Percentiles rank a stretch among this genome's conserved stretches.
Conservation (phyloP, 2,888 invertebrate species). For the Emmelina monodactyla region DNA sequence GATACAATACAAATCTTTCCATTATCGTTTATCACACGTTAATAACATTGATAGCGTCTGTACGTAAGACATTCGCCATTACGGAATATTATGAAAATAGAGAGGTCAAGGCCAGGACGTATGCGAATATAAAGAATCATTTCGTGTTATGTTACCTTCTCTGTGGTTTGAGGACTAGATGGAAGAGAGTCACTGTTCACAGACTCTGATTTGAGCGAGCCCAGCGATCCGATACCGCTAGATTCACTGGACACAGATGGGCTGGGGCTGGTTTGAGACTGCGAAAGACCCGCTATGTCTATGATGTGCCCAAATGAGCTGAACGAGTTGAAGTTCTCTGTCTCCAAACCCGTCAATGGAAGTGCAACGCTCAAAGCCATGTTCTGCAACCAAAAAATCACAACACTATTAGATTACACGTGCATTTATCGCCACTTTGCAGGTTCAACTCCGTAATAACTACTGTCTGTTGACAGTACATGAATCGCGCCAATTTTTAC, state of each 20-base stretch:
- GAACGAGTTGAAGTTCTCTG: conserved; percentile 58
- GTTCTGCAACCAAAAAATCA: conserved; percentile 48
- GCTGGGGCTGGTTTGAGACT: conserved; percentile 60
- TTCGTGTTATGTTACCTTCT: conserved; percentile 43
- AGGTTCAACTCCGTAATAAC: conserved; percentile 35
- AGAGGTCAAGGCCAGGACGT: conserved; percentile 65
- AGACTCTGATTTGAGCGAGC: conserved; percentile 61
- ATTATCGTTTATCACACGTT: conserved; percentile 30
- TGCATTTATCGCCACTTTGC: conserved; percentile 37
- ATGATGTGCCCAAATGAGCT: conserved; percentile 57
- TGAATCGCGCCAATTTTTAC: conserved; percentile 50
- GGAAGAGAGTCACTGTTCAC: conserved; percentile 56
- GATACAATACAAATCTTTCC: conserved; percentile 20
- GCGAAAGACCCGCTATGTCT: conserved; percentile 57
- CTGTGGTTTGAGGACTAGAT: conserved; percentile 62
- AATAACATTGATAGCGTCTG: conserved; percentile 48
- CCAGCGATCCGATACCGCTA: conserved; percentile 68
- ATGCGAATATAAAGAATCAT: conserved; percentile 46
- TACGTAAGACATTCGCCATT: conserved; percentile 58
- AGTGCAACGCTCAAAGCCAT: conserved; percentile 71
- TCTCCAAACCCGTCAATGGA: conserved; percentile 64
- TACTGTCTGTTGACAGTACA: conserved; percentile 54
- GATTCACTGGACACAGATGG: conserved; percentile 69
- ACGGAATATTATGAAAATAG: conserved; percentile 66
- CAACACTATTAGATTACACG: conserved; percentile 48